Conservation (phyloP, 2,888 invertebrate genomes). For the Synanthedon myopaeformis region DNA sequence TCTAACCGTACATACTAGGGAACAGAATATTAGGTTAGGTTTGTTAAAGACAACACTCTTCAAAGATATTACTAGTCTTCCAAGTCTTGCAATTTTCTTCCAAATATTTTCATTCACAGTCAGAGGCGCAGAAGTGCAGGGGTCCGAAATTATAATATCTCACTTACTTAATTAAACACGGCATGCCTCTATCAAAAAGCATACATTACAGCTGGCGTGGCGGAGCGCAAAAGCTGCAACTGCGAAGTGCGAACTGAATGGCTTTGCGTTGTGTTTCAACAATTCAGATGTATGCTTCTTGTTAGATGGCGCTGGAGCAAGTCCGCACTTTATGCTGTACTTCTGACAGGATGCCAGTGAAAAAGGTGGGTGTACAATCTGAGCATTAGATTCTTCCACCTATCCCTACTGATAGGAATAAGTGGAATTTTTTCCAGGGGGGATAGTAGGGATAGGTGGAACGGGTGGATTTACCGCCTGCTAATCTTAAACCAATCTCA, state of each 20-base stretch:
- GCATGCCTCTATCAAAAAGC: slow-evolving; percentile 40
- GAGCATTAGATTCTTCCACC: too few species aligned
- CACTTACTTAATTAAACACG: too few species aligned
- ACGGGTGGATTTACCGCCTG: too few species aligned
- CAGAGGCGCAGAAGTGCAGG: neutral
- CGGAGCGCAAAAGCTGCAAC: slow-evolving; percentile 41
- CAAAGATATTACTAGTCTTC: too few species aligned
- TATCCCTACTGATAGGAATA: too few species aligned
- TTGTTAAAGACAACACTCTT: too few species aligned
- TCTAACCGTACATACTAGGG: too few species aligned
- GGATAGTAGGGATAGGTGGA: too few species aligned
- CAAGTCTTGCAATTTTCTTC: too few species aligned
- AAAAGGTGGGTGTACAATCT: neutral
- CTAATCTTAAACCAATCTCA: too few species aligned
- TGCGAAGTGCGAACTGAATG: slow-evolving; percentile 52
- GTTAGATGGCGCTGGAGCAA: slow-evolving; percentile 38
- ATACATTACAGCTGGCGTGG: slow-evolving; percentile 33
- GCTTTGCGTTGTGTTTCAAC: slow-evolving; percentile 41
- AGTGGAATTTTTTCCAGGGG: too few species aligned
- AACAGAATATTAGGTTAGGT: too few species aligned
- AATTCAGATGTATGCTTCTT: slow-evolving; percentile 47
- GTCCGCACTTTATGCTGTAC: neutral
- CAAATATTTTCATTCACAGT: neutral
- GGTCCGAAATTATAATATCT: neutral
- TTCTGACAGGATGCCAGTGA: neutral